Conservation (phyloP, 2,113 vertebrate genomes). For the Entelurus aequoreus region DNA sequence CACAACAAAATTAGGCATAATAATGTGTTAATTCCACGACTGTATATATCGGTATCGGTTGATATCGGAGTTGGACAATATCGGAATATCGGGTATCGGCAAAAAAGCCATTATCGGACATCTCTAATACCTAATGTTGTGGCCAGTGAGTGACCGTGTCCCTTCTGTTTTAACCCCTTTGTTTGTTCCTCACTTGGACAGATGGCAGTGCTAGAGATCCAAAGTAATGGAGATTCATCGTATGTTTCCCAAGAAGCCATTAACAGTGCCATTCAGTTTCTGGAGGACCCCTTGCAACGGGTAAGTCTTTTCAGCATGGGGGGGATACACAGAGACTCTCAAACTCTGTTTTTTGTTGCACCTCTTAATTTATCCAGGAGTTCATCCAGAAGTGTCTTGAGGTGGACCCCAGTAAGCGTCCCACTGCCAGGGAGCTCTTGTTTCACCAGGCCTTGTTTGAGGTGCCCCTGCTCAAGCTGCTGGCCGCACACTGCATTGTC, state of each 20-base stretch:
- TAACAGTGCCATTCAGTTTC: slow-evolving; percentile 93
- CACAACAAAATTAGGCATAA: too few relatives aligned
- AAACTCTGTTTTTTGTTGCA: not conserved
- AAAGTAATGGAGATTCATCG: slow-evolving; percentile 95
- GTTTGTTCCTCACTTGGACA: slow-evolving; percentile 40
- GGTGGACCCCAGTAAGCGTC: slow-evolving; percentile 81
- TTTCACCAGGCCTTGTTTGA: slow-evolving; percentile 95
- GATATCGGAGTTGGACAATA: too few relatives aligned
- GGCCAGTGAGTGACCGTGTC: too few relatives aligned
- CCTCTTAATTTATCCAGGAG: slow-evolving; percentile 68
- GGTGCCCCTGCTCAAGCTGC: slow-evolving; percentile 91
- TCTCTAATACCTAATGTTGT: too few relatives aligned
- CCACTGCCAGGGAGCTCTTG: slow-evolving; percentile 90
- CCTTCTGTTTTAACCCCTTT: not conserved
- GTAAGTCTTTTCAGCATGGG: slow-evolving; percentile 59
- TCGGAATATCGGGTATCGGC: too few relatives aligned
- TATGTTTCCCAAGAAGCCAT: slow-evolving; percentile 98
- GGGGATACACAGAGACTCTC: not conserved
- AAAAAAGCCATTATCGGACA: too few relatives aligned
- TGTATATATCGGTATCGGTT: too few relatives aligned
- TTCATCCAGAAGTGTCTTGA: slow-evolving; percentile 99
- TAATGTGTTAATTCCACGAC: too few relatives aligned
- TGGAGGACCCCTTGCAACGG: slow-evolving; percentile 93
- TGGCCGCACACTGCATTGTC: slow-evolving; percentile 94
- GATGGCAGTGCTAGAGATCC: slow-evolving; percentile 99